Percentiles rank a stretch among this genome's conserved stretches.
These are phyloP conservation scores for Tretioscincus oriximinensis DNA, from an alignment of 2,113 vertebrate genomes.

Conservation along the genomic window DNA sequence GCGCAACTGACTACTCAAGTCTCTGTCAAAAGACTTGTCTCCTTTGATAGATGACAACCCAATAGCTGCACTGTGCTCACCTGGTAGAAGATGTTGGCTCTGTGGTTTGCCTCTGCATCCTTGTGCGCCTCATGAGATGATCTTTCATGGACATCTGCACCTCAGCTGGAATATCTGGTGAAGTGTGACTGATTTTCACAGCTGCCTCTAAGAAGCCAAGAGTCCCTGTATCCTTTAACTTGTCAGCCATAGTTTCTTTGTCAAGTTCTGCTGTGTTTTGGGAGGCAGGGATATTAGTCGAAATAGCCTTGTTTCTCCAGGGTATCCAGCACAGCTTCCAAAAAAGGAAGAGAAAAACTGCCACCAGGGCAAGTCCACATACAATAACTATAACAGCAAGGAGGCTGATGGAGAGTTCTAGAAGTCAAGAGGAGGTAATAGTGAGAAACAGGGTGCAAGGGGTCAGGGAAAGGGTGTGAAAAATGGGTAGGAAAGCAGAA, in stretches of 20 bases:
- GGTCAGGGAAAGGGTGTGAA: neutral
- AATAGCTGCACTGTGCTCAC: constrained; percentile 57
- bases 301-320: constrained; percentile 82
- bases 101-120: constrained; percentile 88
- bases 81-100: constrained; percentile 91
- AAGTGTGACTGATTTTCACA: constrained; percentile 95
- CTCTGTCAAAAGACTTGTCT: neutral
- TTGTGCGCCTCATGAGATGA: constrained; percentile 82
- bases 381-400: constrained; percentile 85
- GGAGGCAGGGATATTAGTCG: constrained; percentile 65
- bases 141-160: constrained; percentile 95
- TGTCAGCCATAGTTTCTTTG: constrained; percentile 87
- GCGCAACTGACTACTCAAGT: neutral
- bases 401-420: constrained; percentile 91
- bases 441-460: constrained; percentile 41
- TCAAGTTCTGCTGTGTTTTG: constrained; percentile 54
- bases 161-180: constrained; percentile 91
- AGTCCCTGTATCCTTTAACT: constrained; percentile 83
- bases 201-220: constrained; percentile 90
- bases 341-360: constrained; percentile 86
- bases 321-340: constrained; percentile 92
- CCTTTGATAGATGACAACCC: neutral
- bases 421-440: constrained; percentile 60
- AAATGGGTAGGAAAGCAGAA: constrained; percentile 29
- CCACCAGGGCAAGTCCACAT: constrained; percentile 89